Base-by-base conservation (phyloP, 2,888 invertebrate species). In the Caenorhabditis auriculariae region DNA sequence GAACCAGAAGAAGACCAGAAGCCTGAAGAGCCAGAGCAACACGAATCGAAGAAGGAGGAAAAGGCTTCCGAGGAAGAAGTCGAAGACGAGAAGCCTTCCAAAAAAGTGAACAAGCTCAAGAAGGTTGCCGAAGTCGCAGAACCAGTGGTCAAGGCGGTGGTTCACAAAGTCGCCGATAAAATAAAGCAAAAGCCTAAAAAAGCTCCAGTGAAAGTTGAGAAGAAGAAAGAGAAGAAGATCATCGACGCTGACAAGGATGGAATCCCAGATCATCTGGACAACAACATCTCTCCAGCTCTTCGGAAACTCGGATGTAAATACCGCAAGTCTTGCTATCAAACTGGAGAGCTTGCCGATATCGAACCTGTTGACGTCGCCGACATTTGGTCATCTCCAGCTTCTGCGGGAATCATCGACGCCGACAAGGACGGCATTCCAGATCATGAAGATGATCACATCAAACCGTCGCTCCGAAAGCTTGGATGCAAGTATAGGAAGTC, bases 151-250 rank as follows among this genome's bases (percentile, higher is more conserved):
- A 44, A 60, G 46, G 47, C 49, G 24, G 49, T 41, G 7, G 41
- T 53, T 26, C 41, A 37, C 21, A 46, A 51, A 41, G 54, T 54
- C 23, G 69, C 45, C 54, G 44, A 58, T 59, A 38, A 54, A 83
- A 78, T 83, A 82, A 77, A 78, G 84, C 77, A 48, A 3, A n/a
- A 28, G 12, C 26, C 37, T 24, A 17, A 46, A 27, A 26, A 28
- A 19, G 35, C n/a, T 38, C 45, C 48, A 32, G 32, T 37, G 19
- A 29, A 17, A 49, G 43, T 17, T 2, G 23, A n/a, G 28, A 12
- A 24, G 26, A 21, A 28, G 15, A 46, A 35, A 5, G 29, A 23
- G 28, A 19, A 29, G 38, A 5, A n/a, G n/a, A 27, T 26, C 26
- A 28, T 57, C 27, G 56, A 63, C 52, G 48, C 60, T 21, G 26